A percentile compares a stretch with the other conserved stretches of the same genome.
Conservation (phyloP, 2,888 invertebrate species). For the Ophion obscuratus region DNA sequence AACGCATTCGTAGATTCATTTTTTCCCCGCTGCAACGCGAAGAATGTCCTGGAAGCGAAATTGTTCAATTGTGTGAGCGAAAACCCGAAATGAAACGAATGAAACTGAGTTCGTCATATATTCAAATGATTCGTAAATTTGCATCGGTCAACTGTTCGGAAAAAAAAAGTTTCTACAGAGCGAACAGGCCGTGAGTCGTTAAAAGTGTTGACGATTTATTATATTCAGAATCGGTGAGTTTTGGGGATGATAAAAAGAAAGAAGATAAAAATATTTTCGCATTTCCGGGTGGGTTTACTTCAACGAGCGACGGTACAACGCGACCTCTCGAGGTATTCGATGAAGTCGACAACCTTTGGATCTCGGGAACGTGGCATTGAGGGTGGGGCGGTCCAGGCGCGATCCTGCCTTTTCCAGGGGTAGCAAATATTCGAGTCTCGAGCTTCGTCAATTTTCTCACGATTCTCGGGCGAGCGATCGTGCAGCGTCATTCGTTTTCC, state of each 20-base stretch:
- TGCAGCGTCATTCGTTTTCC: conserved; percentile 84
- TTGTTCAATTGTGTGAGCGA: neutral
- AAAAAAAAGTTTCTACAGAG: conserved; percentile 7
- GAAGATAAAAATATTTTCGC: conserved; percentile 6
- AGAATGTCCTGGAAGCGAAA: neutral
- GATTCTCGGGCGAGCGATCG: conserved; percentile 84
- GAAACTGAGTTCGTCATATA: conserved; percentile 52
- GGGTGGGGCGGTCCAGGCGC: conserved; percentile 77
- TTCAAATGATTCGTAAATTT: conserved; percentile 51
- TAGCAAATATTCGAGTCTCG: conserved; percentile 62
- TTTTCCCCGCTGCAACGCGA: neutral
- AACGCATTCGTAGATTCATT: neutral
- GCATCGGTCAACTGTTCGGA: conserved; percentile 2
- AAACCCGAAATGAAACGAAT: neutral
- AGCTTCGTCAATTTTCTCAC: conserved; percentile 63
- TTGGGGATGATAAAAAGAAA: conserved; percentile 4
- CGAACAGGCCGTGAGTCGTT: conserved; percentile 19
- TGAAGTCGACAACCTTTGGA: conserved; percentile 76
- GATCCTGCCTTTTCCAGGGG: conserved; percentile 71
- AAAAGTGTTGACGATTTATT: conserved; percentile 2
- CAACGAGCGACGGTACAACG: conserved; percentile 67
- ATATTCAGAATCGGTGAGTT: neutral
- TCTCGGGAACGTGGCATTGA: conserved; percentile 72
- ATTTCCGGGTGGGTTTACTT: conserved; percentile 3
- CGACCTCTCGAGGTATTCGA: conserved; percentile 74